Evolutionary conservation across 1,140 invertebrate species (phyloP).

Genomic region (Trypoxylus dichotomus): DNA sequence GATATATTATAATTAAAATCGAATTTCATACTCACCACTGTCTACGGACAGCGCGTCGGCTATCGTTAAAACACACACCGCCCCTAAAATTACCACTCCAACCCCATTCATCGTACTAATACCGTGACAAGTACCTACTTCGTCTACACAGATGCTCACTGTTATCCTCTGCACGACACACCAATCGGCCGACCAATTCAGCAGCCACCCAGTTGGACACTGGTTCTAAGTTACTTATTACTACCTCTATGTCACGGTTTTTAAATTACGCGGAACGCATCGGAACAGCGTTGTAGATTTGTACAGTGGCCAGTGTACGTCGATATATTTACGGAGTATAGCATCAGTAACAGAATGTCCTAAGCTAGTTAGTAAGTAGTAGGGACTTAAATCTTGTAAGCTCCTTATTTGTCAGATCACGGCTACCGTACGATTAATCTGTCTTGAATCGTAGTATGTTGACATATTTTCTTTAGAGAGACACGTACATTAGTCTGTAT

Average conservation of each 20-base stretch:
- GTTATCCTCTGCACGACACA: background rate
- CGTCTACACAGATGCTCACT: background rate
- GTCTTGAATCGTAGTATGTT: background rate
- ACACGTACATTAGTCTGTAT: background rate
- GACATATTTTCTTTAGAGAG: slow-evolving; percentile 12
- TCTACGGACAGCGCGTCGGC: background rate
- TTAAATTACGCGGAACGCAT: slow-evolving; percentile 18
- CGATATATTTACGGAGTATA: background rate
- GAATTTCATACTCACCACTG: background rate
- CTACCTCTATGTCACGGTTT: background rate
- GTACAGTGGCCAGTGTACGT: background rate
- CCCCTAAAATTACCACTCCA: background rate
- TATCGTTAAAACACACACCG: background rate
- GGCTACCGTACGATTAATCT: background rate
- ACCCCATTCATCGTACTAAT: slow-evolving; percentile 4
- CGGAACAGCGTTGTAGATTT: background rate
- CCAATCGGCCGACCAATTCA: slow-evolving; percentile 8
- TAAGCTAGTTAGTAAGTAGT: background rate
- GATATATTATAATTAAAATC: too few relatives aligned
- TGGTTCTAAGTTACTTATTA: background rate
- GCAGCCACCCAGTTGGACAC: slow-evolving; percentile 14
- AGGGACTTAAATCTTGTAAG: slow-evolving; percentile 21
- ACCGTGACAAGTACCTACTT: background rate
- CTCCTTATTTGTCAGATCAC: slow-evolving; percentile 16
- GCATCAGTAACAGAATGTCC: background rate